Conservation (phyloP, 1,140 invertebrate species). For the Centruroides vittatus region DNA sequence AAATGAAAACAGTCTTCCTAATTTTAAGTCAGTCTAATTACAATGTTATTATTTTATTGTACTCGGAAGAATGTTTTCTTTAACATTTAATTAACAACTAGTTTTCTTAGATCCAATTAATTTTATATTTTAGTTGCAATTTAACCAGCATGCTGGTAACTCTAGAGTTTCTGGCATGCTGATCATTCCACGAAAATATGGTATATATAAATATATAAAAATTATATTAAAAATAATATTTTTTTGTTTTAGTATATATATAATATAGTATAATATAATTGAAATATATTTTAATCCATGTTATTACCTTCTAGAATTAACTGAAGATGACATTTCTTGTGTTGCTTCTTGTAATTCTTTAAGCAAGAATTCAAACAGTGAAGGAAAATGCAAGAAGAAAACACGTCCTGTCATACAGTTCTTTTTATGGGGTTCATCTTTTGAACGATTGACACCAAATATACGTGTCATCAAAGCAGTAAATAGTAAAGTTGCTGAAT, state of each 20-base stretch:
- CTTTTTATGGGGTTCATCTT: slow-evolving; percentile 50
- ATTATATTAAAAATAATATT: not conserved
- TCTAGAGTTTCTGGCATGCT: no score
- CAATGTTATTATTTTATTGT: no score
- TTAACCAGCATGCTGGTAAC: no score
- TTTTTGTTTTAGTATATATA: not conserved
- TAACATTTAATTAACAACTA: no score
- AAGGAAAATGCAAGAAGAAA: slow-evolving; percentile 73
- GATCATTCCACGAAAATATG: no score
- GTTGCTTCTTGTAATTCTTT: slow-evolving; percentile 41
- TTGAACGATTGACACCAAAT: slow-evolving; percentile 71
- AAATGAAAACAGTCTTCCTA: no score
- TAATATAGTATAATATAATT: not conserved
- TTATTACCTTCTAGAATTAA: not conserved
- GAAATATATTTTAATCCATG: not conserved
- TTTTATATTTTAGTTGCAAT: no score
- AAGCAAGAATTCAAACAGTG: slow-evolving; percentile 60
- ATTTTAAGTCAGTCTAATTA: no score
- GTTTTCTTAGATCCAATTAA: no score
- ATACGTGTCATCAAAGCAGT: slow-evolving; percentile 69
- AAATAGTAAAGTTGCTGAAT: slow-evolving; percentile 72
- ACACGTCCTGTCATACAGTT: slow-evolving; percentile 53
- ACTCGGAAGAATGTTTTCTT: no score
- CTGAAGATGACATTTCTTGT: not conserved
- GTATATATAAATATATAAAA: not conserved